Conservation (phyloP, 2,888 invertebrate species). For the Galeopsomyia nigrocyanea region DNA sequence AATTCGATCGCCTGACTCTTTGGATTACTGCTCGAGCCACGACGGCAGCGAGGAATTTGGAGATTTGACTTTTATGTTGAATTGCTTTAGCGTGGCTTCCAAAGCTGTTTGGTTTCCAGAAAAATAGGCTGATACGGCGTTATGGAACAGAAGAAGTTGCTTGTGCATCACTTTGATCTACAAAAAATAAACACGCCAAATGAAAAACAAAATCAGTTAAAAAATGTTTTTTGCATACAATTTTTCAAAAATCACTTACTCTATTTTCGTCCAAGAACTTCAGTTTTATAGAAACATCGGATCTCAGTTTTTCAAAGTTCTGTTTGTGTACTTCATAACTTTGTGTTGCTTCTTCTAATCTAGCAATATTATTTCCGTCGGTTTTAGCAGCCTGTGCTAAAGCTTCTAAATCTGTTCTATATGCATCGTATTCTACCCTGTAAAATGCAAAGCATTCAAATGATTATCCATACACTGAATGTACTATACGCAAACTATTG, state of each 20-base stretch:
- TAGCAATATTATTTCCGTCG: constrained; percentile 72
- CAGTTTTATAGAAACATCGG: constrained; percentile 95
- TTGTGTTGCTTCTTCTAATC: constrained; percentile 83
- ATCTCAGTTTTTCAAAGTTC: constrained; percentile 91
- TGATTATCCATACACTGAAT: constrained; percentile 4
- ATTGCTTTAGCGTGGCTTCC: constrained; percentile 94
- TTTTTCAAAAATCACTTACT: constrained; percentile 71
- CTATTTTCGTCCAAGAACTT: constrained; percentile 97
- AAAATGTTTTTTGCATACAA: not conserved
- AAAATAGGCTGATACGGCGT: constrained; percentile 97
- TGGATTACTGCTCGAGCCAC: constrained; percentile 82
- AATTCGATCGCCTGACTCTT: constrained; percentile 12
- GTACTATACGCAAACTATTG: too few species aligned
- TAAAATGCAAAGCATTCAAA: constrained; percentile 34
- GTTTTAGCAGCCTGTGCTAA: constrained; percentile 76
- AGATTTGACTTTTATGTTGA: constrained; percentile 90
- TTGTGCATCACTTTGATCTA: constrained; percentile 99
- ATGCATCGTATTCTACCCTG: constrained; percentile 97
- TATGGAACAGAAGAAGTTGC: constrained; percentile 94
- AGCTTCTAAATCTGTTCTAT: constrained; percentile 92
- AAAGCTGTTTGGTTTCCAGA: constrained; percentile 95
- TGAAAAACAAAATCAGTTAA: constrained; percentile 7
- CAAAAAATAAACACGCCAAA: constrained; percentile 13
- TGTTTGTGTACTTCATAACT: constrained; percentile 88
- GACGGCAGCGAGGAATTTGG: constrained; percentile 84